Base-by-base conservation (phyloP, 2,888 invertebrate species). In the Anticlea derivata region DNA sequence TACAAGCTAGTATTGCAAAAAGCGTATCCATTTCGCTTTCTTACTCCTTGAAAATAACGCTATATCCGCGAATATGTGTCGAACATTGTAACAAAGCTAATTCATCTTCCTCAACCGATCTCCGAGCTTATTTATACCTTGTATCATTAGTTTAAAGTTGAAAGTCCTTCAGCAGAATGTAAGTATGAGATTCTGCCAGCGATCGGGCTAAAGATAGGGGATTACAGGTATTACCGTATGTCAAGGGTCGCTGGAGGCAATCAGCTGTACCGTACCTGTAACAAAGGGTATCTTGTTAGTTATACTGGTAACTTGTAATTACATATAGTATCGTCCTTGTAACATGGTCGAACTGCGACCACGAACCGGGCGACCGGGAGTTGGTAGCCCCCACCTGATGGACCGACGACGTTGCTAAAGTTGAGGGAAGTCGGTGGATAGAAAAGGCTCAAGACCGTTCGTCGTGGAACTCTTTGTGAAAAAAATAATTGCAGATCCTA, bases 31-130 rank as follows among this genome's bases (percentile, higher is more conserved):
- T 17, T 7, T 20, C 0, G 0, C 11, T 34, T 44, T 29, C 1
- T 7, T n/a, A 11, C 11, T 48, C 39, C 7, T 23, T 29, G 48
- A 46, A 55, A 54, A 56, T 54, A 56, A 50, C 54, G 56, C 54
- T 56, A 53, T 48, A 55, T 50, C 54, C 43, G 50, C 47, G 54
- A 54, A 58, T 58, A 60, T 56, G 55, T 56, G 56, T 58, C 61
- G 56, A 61, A 61, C 52, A 58, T 50, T 51, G 60, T 56, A 61
- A 45, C 52, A 52, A 56, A 46, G 49, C 55, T 54, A 55, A 61
- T 58, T 56, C 51, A 56, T 61, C 55, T 58, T 54, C 41, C 44
- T 58, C 49, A 46, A 26, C 7, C 23, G n/a, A 23, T 23, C 31
- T 46, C 40, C 50, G 26, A 27, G 31, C 33, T 23, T 38, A 47